Base-by-base conservation (phyloP, 2,797 vertebrate genomes). In the Melanotaenia pygmaea region DNA sequence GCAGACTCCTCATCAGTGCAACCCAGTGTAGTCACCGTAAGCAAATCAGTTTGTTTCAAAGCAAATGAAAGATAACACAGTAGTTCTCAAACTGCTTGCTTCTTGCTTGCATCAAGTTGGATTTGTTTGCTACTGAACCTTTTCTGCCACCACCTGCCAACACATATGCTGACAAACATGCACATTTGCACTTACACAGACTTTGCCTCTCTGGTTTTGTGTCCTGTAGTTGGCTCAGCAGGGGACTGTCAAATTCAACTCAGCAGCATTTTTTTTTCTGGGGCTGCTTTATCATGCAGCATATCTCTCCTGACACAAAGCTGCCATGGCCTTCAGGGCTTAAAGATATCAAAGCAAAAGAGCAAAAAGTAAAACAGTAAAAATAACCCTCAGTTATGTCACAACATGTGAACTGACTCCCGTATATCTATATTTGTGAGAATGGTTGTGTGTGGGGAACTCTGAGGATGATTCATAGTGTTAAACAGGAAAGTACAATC, bases 41-140 rank as follows among this genome's bases (percentile, higher is more conserved):
- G 83, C 77, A 90, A 92, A 92, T 84, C 85, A 64, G 71, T 88
- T 82, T 82, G 77, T 88, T 84, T 92, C 84, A 84, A 91, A 67
- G 67, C 3, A 24, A 61, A 60, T 64, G 45, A 63, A 30, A 53
- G 73, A 59, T 60, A 28, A 59, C 56, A 40, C 28, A 26, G 59
- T 24, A 2, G 11, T 61, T 67, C 71, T 80, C 72, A 72, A 62
- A 76, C 70, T 51, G 62, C 67, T 67, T 35, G 77, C 76, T 81
- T 88, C 70, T 40, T 65, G 76, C 57, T 89, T 13, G 69, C 81
- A 74, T 90, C 84, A 81, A 35, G 61, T 75, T 68, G 70, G 72
- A 83, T 82, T 80, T 79, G 74, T 89, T 82, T 79, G 79, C 75
- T 34, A 26, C 26, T 63, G 69, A 60, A 74, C 56, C 64, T 80